Evolutionary conservation across 2,888 invertebrate genomes (phyloP).

Genomic region (Eupithecia inturbata): DNA sequence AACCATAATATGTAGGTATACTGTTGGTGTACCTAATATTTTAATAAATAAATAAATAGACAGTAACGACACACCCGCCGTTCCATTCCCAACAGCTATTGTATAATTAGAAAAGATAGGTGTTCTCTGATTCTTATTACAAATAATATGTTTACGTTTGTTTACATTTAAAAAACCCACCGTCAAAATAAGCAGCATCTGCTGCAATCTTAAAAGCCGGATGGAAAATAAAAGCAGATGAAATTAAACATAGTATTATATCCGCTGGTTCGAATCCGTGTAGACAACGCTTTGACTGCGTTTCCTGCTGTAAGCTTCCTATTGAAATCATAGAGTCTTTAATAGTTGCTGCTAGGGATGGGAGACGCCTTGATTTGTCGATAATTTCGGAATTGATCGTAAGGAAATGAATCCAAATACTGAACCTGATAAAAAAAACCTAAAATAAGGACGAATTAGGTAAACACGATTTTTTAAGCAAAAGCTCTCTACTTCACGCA

Average conservation of each 20-base stretch:
- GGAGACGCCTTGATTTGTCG: background rate
- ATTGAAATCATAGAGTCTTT: conserved; percentile 57
- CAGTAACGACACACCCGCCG: too few species aligned
- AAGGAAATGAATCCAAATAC: background rate
- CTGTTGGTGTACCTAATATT: too few species aligned
- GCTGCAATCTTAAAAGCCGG: conserved; percentile 42
- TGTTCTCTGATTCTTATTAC: background rate
- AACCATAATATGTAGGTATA: too few species aligned
- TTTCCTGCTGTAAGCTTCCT: conserved; percentile 68
- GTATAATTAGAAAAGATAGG: background rate
- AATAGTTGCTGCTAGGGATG: conserved; percentile 48
- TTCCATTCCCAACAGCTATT: too few species aligned
- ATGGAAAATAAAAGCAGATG: conserved; percentile 41
- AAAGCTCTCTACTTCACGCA: background rate
- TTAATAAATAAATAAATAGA: too few species aligned
- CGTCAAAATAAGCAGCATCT: conserved; percentile 31
- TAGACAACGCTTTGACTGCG: conserved; percentile 48
- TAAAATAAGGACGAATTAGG: background rate
- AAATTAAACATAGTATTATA: conserved; percentile 42
- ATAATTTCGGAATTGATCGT: background rate
- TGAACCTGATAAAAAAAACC: background rate
- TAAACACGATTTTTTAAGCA: background rate
- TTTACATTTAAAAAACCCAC: conserved; percentile 24
- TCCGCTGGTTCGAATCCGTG: conserved; percentile 52
- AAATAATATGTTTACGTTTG: background rate